Percentiles rank a stretch among this genome's conserved stretches.
phyloP scores from a whole-genome alignment of 2,113 vertebrate genomes.

The Phasianus colchicus region DNA sequence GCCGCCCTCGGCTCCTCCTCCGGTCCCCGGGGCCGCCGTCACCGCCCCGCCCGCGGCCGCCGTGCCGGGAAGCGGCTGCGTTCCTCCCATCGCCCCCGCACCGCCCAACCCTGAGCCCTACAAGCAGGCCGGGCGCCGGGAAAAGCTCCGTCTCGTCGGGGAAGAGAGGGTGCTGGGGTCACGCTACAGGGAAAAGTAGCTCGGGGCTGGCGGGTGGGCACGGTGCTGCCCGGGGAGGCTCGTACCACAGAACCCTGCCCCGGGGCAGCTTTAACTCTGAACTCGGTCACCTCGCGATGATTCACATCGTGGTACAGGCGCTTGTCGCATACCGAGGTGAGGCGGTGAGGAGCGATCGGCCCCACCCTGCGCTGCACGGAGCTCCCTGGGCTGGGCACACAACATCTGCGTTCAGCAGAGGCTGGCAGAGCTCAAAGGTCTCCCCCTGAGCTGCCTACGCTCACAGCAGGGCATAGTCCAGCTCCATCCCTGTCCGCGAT shows the following conservation, averaged over 20 bases:
- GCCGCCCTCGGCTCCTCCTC: background rate
- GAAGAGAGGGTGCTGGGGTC: background rate
- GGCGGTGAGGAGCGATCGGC: background rate
- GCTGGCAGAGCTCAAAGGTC: slow-evolving; percentile 52
- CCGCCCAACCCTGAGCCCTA: too few species aligned
- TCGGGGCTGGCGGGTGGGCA: background rate
- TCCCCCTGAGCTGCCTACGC: background rate
- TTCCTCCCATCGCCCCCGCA: too few species aligned
- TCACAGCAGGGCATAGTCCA: slow-evolving; percentile 29
- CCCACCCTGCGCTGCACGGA: background rate
- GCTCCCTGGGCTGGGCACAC: background rate
- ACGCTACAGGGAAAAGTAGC: background rate
- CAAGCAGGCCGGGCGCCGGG: too few species aligned
- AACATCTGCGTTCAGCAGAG: background rate
- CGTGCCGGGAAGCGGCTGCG: too few species aligned
- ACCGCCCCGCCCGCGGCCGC: background rate
- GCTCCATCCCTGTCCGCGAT: background rate
- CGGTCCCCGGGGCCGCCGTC: background rate
- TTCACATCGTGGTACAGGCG: rapidly evolving
- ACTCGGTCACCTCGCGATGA: background rate
- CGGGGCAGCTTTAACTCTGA: background rate
- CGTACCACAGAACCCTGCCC: too few species aligned
- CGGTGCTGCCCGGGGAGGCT: background rate
- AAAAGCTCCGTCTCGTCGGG: background rate
- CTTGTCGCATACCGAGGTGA: background rate